Base-by-base conservation (phyloP, 2,888 invertebrate species). In the Melanchra persicariae region DNA sequence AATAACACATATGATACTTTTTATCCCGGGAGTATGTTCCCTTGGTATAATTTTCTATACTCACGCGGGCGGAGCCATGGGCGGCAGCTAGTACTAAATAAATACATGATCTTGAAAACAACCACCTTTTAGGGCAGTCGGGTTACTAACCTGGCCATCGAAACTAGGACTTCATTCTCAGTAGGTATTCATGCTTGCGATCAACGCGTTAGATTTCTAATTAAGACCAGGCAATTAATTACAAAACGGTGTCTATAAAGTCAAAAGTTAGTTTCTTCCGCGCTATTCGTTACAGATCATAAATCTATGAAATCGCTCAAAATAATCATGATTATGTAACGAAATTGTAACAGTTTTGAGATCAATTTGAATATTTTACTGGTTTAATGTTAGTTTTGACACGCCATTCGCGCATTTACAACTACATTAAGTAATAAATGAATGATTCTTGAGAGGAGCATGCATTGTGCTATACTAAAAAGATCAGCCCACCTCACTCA, bases 251-350 rank as follows among this genome's bases (percentile, higher is more conserved):
- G 6, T 49, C 59, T 57, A 1, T 2, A 9, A 47, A 34, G 3
- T 30, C 47, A 59, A 34, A 7, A 26, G 10, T 49, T 24, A 26
- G 37, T 63, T 63, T 51, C 60, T 80, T 76, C 69, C 81, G 72
- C 12, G 61, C 8, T 49, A 70, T 81, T 70, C 47, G 69, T 40
- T 15, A 76, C 79, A 70, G 66, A 45, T 70, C 81, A 81, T 80
- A 81, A 80, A 81, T 45, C 24, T 17, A 19, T 55, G 22, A 66
- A 74, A 64, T 61, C 22, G 51, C 54, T 61, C 24, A 37, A 61
- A 61, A 34, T 51, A 40, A 51, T 63, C 12, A 52, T 17, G 8
- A 52, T 74, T 63, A 74, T 4, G 57, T n/a, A 65, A 76, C 12
- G 15, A 43, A 51, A 15, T 2, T 58, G 45, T 40, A 37, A 72